Percentiles rank a stretch among this genome's conserved stretches.
These are phyloP conservation scores for Teleogryllus occipitalis DNA, from an alignment of 1,140 invertebrate species.

Conservation along the genomic window DNA sequence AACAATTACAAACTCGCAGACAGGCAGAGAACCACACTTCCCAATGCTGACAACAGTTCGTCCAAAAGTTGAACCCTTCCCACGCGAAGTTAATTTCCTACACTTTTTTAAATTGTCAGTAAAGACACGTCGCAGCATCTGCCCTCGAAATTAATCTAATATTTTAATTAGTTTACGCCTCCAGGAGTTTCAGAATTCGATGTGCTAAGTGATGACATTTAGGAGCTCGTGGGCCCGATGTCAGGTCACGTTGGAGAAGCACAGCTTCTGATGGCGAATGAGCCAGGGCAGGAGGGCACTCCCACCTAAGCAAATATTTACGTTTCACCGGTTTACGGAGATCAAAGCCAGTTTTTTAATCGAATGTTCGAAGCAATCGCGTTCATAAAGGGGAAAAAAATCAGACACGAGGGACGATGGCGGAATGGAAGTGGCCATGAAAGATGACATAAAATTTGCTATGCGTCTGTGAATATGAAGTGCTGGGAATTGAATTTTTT, in stretches of 20 bases:
- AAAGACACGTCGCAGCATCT: background rate
- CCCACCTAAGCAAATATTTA: background rate
- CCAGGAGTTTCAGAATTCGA: background rate
- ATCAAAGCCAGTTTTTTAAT: background rate
- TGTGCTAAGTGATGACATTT: background rate
- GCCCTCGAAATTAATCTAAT: background rate
- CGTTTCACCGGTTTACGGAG: background rate
- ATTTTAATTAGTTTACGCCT: background rate
- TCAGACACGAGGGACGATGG: no score
- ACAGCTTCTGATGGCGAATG: no score
- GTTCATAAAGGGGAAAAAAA: no score
- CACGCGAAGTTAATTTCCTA: background rate
- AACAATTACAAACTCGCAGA: background rate
- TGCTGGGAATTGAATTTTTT: no score
- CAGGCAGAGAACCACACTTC: background rate
- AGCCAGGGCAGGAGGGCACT: background rate
- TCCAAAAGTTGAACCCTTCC: background rate
- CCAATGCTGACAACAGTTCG: background rate
- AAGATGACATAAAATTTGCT: no score
- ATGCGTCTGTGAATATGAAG: no score
- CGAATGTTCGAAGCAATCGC: background rate
- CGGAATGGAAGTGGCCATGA: no score
- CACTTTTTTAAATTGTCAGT: background rate
- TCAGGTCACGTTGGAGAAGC: no score
- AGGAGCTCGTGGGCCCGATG: background rate